Evolutionary conservation across 2,888 invertebrate species (phyloP).

Genomic region (Hyposoter didymator): DNA sequence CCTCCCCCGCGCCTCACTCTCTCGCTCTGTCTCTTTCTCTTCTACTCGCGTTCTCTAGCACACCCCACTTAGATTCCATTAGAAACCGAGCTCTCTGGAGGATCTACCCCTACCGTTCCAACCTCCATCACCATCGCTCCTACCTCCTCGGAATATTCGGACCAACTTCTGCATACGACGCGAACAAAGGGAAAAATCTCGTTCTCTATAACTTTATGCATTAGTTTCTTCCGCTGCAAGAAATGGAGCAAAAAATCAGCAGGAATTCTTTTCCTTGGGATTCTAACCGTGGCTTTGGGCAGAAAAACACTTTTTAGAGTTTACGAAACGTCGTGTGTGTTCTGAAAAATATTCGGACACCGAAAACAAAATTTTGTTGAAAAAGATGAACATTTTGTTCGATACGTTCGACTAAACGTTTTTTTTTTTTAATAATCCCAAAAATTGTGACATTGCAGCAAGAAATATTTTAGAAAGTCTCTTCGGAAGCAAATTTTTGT

Average conservation of each 20-base stretch:
- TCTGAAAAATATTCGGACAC: not conserved
- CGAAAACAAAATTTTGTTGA: too few species aligned
- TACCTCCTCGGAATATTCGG: conserved; percentile 31
- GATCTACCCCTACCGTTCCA: conserved; percentile 21
- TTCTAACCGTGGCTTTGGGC: not conserved
- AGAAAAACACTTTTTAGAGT: not conserved
- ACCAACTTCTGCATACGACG: conserved; percentile 41
- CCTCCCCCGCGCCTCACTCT: conserved; percentile 66
- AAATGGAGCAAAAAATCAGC: not conserved
- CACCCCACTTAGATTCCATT: conserved; percentile 20
- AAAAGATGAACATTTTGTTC: too few species aligned
- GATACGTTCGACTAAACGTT: too few species aligned
- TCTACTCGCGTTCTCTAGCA: conserved; percentile 50
- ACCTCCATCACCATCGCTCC: conserved; percentile 10
- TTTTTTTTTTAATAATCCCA: too few species aligned
- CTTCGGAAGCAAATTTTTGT: too few species aligned
- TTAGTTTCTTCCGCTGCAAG: not conserved
- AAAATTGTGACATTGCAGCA: too few species aligned
- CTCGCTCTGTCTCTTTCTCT: conserved; percentile 28
- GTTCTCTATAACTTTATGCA: not conserved
- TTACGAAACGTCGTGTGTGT: not conserved
- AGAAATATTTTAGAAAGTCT: too few species aligned
- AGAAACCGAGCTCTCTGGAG: conserved; percentile 49
- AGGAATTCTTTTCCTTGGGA: not conserved
- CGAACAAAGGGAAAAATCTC: not conserved